Conservation (phyloP, 2,797 vertebrate species). For the Scomberomorus guttatus region DNA sequence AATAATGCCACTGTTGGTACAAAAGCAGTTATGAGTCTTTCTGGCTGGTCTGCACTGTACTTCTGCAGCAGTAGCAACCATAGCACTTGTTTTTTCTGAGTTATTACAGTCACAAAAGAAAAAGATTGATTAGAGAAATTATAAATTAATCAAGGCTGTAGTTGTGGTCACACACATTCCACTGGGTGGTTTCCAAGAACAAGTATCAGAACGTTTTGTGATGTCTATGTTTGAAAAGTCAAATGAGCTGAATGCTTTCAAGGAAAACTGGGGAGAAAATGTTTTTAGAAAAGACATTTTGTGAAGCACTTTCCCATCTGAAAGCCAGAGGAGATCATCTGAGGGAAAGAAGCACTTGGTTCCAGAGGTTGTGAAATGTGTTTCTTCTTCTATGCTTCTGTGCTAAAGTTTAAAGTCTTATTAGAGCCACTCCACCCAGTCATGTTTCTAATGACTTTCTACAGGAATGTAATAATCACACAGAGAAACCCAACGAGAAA, state of each 20-base stretch:
- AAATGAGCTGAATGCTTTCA: constrained; percentile 15
- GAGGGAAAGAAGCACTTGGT: not conserved
- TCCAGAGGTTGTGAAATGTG: constrained; percentile 25
- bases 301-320: not conserved
- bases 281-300: not conserved
- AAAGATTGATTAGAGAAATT: not conserved
- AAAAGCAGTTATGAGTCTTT: not conserved
- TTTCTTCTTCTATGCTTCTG: constrained; percentile 48
- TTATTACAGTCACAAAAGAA: constrained; percentile 33
- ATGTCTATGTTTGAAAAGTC: constrained; percentile 20
- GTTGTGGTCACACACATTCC: constrained; percentile 48
- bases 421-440: constrained; percentile 57
- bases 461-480: constrained; percentile 60
- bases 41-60: constrained; percentile 1
- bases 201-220: constrained; percentile 2
- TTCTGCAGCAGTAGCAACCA: constrained; percentile 36
- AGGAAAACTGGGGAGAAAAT: not conserved
- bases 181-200: constrained; percentile 57
- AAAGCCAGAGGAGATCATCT: constrained; percentile 1
- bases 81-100: constrained; percentile 39
- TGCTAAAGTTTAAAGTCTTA: constrained; percentile 55
- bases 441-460: constrained; percentile 61
- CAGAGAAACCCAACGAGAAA: constrained; percentile 30
- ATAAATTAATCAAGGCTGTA: constrained; percentile 52
- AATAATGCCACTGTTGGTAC: not conserved